Evolutionary conservation across 2,113 vertebrate genomes (phyloP).

Genomic region (Chaetodon auriga): DNA sequence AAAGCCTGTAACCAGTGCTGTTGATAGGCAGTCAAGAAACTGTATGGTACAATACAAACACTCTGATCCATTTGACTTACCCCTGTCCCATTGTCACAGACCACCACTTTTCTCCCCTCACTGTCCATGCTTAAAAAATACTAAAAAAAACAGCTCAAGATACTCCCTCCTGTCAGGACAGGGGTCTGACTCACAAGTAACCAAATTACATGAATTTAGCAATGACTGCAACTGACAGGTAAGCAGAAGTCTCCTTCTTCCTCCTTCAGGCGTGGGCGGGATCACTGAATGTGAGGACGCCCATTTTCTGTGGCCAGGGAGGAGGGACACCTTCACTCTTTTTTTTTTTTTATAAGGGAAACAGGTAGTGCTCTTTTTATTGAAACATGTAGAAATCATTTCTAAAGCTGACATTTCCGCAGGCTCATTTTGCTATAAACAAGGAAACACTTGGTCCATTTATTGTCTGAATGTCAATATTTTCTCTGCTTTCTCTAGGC

Average conservation of each 20-base stretch:
- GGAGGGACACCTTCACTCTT: background rate
- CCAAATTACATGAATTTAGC: slow-evolving; percentile 17
- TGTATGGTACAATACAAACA: background rate
- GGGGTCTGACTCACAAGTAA: slow-evolving; percentile 11
- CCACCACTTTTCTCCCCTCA: slow-evolving; percentile 93
- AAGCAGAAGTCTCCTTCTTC: slow-evolving; percentile 25
- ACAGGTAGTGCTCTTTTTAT: background rate
- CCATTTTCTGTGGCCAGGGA: slow-evolving; percentile 17
- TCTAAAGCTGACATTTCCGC: background rate
- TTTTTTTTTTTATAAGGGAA: background rate
- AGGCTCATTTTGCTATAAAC: background rate
- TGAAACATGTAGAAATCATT: background rate
- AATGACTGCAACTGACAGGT: slow-evolving; percentile 46
- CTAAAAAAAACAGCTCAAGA: slow-evolving; percentile 11
- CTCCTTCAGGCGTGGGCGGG: slow-evolving; percentile 47
- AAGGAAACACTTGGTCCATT: background rate
- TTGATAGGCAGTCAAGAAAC: too few relatives aligned
- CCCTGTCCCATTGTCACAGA: slow-evolving; percentile 97
- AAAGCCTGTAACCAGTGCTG: background rate
- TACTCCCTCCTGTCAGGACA: slow-evolving; percentile 34
- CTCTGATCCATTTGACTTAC: slow-evolving; percentile 79
- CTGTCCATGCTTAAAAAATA: slow-evolving; percentile 87
- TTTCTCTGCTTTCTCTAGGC: background rate
- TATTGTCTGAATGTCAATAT: background rate
- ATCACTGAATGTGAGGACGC: slow-evolving; percentile 9